Percentiles rank a stretch among this genome's conserved stretches.
phyloP scores from a whole-genome alignment of 2,888 invertebrate species.

The Aproaerema taeniolella region DNA sequence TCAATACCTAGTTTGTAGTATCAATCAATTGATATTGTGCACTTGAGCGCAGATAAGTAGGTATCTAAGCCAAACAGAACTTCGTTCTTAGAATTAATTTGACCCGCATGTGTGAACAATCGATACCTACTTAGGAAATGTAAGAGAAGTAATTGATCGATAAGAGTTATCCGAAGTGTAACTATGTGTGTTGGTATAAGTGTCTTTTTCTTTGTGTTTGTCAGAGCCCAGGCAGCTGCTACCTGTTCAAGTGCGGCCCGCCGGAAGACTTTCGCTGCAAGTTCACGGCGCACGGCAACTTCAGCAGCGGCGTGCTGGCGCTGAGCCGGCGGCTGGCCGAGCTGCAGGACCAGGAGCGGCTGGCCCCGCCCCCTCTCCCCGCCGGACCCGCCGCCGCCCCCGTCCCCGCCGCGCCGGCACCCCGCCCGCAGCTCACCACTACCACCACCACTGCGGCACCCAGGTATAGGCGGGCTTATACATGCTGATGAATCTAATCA shows the following conservation, averaged over 20 bases:
- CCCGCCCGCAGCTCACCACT: slow-evolving; percentile 3
- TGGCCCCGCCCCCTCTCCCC: slow-evolving; percentile 37
- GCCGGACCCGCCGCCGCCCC: slow-evolving; percentile 22
- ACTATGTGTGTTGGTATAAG: too few species aligned
- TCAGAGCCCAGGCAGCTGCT: slow-evolving; percentile 91
- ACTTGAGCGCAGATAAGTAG: background rate
- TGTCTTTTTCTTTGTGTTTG: background rate
- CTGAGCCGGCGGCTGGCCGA: slow-evolving; percentile 80
- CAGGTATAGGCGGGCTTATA: too few species aligned
- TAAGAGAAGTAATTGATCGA: too few species aligned
- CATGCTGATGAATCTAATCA: too few species aligned
- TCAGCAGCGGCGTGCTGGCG: slow-evolving; percentile 90
- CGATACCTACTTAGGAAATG: too few species aligned
- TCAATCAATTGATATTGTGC: too few species aligned
- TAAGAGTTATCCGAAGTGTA: too few species aligned
- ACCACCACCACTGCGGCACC: slow-evolving; percentile 1
- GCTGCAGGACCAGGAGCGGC: slow-evolving; percentile 83
- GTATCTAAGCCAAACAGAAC: background rate
- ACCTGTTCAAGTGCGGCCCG: slow-evolving; percentile 93
- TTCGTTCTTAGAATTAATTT: background rate
- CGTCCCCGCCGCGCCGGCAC: slow-evolving; percentile 11
- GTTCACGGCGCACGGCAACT: slow-evolving; percentile 92
- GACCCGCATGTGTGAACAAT: too few species aligned
- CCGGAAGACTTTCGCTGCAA: slow-evolving; percentile 95
- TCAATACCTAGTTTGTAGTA: too few species aligned